These are phyloP conservation scores for Oenanthe melanoleuca DNA, from an alignment of 2,113 vertebrate genomes.

Conservation along the genomic window DNA sequence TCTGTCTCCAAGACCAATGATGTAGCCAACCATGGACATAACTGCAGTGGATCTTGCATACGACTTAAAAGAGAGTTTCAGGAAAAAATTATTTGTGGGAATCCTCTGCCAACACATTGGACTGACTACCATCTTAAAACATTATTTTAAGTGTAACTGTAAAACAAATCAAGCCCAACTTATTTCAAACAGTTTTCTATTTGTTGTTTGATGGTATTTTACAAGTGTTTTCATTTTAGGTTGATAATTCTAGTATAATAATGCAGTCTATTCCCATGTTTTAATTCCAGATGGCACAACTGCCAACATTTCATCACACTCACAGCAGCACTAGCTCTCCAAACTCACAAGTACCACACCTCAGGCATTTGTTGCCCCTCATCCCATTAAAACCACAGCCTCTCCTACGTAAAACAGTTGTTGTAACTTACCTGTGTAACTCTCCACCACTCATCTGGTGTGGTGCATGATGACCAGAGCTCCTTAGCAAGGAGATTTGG, in stretches of 20 bases:
- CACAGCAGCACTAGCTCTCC: neutral
- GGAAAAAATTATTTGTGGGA: slow-evolving; percentile 66
- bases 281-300: neutral
- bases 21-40: slow-evolving; percentile 99
- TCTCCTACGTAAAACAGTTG: neutral
- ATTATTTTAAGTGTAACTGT: slow-evolving; percentile 2
- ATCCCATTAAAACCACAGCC: neutral
- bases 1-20: slow-evolving; percentile 97
- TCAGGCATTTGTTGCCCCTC: neutral
- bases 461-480: slow-evolving; percentile 97
- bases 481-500: slow-evolving; percentile 96
- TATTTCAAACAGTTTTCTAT: slow-evolving; percentile 16
- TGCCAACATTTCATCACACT: neutral
- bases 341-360: neutral
- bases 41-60: slow-evolving; percentile 97
- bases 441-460: slow-evolving; percentile 97
- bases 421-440: slow-evolving; percentile 88
- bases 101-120: slow-evolving; percentile 54
- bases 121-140: slow-evolving; percentile 45
- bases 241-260: neutral
- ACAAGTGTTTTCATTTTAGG: neutral
- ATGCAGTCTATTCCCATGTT: neutral
- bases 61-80: slow-evolving; percentile 79
- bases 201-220: neutral
- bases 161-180: slow-evolving; percentile 25